Percentiles rank a stretch among this genome's conserved stretches.
phyloP scores from a whole-genome alignment of 2,888 invertebrate genomes.

The Leucoptera coffeella region DNA sequence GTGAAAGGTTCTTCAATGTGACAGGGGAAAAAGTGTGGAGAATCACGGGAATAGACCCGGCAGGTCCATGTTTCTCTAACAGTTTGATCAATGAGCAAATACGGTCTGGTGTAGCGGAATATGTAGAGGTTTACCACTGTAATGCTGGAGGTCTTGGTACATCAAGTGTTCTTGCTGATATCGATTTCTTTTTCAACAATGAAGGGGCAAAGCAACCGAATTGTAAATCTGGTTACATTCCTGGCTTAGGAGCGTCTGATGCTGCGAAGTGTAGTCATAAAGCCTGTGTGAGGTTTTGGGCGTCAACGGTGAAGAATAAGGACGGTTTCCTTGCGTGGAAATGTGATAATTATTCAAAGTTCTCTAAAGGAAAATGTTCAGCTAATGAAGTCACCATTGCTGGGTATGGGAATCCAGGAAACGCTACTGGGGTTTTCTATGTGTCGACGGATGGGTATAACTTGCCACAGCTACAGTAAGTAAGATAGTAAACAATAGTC shows the following conservation, averaged over 20 bases:
- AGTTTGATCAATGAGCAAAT: conserved; percentile 33
- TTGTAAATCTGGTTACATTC: conserved; percentile 29
- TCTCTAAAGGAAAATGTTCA: conserved; percentile 19
- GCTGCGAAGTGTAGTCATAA: conserved; percentile 35
- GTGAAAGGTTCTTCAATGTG: conserved; percentile 16
- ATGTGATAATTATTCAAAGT: conserved; percentile 25
- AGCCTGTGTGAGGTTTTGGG: conserved; percentile 26
- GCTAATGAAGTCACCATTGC: conserved; percentile 19
- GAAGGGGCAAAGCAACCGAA: conserved; percentile 52
- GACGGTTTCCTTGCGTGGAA: conserved; percentile 23
- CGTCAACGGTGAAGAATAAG: conserved; percentile 22
- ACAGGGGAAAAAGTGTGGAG: conserved; percentile 22
- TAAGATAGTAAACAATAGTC: no score
- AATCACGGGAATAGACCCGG: conserved; percentile 36
- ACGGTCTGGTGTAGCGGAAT: conserved; percentile 46
- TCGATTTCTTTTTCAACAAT: conserved; percentile 56
- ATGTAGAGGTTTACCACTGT: conserved; percentile 57
- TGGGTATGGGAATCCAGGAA: conserved; percentile 34
- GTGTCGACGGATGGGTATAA: conserved; percentile 30
- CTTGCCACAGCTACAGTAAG: no score
- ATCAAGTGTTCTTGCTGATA: conserved; percentile 40
- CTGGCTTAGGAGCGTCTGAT: conserved; percentile 25
- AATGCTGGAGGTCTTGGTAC: conserved; percentile 49
- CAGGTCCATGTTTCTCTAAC: conserved; percentile 37
- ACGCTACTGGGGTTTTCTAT: conserved; percentile 27